Percentiles rank a stretch among this genome's conserved stretches.
phyloP scores from a whole-genome alignment of 1,140 invertebrate species.

The Orchestia grillus region DNA sequence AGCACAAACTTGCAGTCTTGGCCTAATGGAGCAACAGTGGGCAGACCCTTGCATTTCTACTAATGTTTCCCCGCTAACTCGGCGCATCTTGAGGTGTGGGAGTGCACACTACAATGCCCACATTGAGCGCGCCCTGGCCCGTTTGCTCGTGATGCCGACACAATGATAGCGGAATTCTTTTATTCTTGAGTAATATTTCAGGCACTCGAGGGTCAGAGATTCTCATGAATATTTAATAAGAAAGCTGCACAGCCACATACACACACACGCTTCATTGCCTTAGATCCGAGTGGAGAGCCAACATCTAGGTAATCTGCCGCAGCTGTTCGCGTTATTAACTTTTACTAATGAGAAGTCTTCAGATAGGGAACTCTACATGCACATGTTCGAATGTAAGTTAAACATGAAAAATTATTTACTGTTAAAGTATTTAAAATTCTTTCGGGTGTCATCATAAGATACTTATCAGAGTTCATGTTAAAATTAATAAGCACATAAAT shows the following conservation, averaged over 20 bases:
- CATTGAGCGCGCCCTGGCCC: background rate
- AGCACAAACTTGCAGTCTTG: background rate
- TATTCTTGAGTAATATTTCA: conserved; percentile 23
- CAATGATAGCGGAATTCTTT: background rate
- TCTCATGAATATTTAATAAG: conserved; percentile 44
- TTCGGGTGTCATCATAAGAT: background rate
- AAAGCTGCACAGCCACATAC: background rate
- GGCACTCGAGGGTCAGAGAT: background rate
- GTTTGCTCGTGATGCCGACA: background rate
- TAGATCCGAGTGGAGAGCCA: background rate
- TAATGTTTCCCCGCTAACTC: background rate
- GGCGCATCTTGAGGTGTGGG: background rate
- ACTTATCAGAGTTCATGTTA: background rate
- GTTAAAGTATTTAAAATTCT: background rate
- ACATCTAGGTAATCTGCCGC: background rate
- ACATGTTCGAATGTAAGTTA: background rate
- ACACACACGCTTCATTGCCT: background rate
- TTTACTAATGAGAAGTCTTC: background rate
- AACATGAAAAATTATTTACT: background rate
- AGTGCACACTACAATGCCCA: background rate
- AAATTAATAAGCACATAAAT: background rate
- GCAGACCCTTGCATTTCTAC: background rate
- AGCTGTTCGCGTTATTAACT: background rate
- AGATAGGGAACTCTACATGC: background rate
- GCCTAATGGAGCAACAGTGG: background rate